These are phyloP conservation scores for Andrena hattorfiana DNA, from an alignment of 2,888 invertebrate genomes.

Conservation along the genomic window DNA sequence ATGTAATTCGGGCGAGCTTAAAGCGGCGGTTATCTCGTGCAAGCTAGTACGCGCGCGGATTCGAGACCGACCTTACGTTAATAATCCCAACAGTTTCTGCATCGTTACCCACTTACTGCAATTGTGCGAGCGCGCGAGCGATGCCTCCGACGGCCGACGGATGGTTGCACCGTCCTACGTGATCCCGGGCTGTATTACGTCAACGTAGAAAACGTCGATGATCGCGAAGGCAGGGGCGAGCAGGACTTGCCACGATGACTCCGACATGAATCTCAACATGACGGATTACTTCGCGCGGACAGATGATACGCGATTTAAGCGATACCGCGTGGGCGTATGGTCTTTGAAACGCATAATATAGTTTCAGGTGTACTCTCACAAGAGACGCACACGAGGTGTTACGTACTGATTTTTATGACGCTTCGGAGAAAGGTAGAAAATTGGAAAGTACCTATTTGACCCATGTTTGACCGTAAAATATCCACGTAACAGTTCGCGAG, in stretches of 20 bases:
- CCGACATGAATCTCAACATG: not conserved
- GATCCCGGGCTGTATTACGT: slow-evolving; percentile 57
- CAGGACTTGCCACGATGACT: not conserved
- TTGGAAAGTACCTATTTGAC: no score
- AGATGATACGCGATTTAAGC: no score
- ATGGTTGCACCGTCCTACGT: slow-evolving; percentile 54
- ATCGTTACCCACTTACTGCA: slow-evolving; percentile 63
- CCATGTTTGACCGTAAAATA: no score
- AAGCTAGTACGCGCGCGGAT: slow-evolving; percentile 40
- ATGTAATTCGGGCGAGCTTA: slow-evolving; percentile 63
- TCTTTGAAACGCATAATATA: no score
- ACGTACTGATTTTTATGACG: no score
- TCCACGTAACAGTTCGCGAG: no score
- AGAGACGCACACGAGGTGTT: no score
- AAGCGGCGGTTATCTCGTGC: slow-evolving; percentile 37
- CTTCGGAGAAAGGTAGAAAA: no score
- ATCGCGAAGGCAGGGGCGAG: slow-evolving; percentile 10
- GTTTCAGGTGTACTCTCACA: no score
- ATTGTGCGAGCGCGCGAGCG: slow-evolving; percentile 46
- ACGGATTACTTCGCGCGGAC: not conserved
- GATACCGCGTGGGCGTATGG: no score
- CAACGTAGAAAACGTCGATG: slow-evolving; percentile 59
- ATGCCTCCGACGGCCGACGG: slow-evolving; percentile 32
- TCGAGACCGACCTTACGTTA: slow-evolving; percentile 62
- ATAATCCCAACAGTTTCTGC: slow-evolving; percentile 63